Conservation (phyloP, 2,888 invertebrate species). For the Hypercompe scribonia region DNA sequence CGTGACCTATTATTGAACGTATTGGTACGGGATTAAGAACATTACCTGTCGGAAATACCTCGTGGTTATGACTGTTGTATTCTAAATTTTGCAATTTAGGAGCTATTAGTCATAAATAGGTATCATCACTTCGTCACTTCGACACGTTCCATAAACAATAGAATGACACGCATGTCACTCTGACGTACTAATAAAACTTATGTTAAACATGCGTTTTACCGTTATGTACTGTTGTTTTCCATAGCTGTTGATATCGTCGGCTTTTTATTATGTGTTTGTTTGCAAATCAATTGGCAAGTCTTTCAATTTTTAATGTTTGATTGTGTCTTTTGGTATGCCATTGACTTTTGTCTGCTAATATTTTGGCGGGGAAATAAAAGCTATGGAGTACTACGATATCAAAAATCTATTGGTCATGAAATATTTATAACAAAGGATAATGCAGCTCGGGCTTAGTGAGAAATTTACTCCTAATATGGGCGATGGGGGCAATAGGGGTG, state of each 20-base stretch:
- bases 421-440: not conserved
- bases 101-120: slow-evolving; percentile 12
- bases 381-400: not conserved
- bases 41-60: slow-evolving; percentile 10
- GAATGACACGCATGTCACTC: slow-evolving; percentile 14
- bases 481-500: not conserved
- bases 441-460: not conserved
- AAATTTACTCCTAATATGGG: not conserved
- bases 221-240: slow-evolving; percentile 36
- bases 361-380: not conserved
- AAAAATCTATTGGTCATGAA: not conserved
- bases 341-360: slow-evolving; percentile 10
- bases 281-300: slow-evolving; percentile 40
- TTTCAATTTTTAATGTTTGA: slow-evolving; percentile 14
- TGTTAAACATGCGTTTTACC: slow-evolving; percentile 28
- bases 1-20: not conserved
- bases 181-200: slow-evolving; percentile 26
- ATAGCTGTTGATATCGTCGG: slow-evolving; percentile 24
- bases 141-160: slow-evolving; percentile 15
- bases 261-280: slow-evolving; percentile 45
- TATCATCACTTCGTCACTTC: slow-evolving; percentile 7
- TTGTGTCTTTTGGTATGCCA: slow-evolving; percentile 17
- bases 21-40: not conserved
- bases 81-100: slow-evolving; percentile 17
- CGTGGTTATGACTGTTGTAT: slow-evolving; percentile 15